Evolutionary conservation across 2,113 vertebrate species (phyloP), one percentile per base, ranked within the genome.

Genomic region (Gobio gobio): DNA sequence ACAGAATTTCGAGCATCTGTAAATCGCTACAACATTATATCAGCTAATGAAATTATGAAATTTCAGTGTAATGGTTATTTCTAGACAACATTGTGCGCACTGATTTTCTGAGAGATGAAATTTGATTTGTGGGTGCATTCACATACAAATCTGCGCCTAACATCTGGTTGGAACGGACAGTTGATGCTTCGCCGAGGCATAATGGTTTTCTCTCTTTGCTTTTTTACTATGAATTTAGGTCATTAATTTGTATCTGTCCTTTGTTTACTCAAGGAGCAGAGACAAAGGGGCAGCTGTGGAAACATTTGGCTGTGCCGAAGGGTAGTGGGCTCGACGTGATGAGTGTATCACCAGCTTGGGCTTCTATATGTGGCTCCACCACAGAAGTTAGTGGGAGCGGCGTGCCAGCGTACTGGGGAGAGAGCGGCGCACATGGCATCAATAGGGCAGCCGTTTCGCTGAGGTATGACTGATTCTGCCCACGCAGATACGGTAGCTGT

Each of bases 191-290:
- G 93, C 94, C 94, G 90, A 91, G 90, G 92, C 94, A 63, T 83
- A 83, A 83, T 83, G 49, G 36, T 58, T 59, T 82, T 72, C 72
- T 76, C 63, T 56, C 24, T 54, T 47, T 26, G 58, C 76, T 43
- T 79, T 82, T 58, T 82, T 87, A 80, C 94, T 94, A 95, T 96
- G 96, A 98, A 99, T 99, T 97, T 97, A 98, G 97, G 98, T 98
- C 97, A 99, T 97, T 99, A 98, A 97, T 99, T 98, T 99, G 97
- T 98, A 98, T 98, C 97, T 98, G 96, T 96, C 97, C 97, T 98
- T 99, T 99, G 98, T 99, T 99, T 98, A 98, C 97, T 97, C 97
- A 97, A 98, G 96, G 96, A 95, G 97, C 95, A 93, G 93, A 96
- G 97, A 98, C 98, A 98, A 99, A 98, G 96, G 98, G 97, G 97